Base-by-base conservation (phyloP, 2,888 invertebrate genomes). In the Torymus aiolomorphi region DNA sequence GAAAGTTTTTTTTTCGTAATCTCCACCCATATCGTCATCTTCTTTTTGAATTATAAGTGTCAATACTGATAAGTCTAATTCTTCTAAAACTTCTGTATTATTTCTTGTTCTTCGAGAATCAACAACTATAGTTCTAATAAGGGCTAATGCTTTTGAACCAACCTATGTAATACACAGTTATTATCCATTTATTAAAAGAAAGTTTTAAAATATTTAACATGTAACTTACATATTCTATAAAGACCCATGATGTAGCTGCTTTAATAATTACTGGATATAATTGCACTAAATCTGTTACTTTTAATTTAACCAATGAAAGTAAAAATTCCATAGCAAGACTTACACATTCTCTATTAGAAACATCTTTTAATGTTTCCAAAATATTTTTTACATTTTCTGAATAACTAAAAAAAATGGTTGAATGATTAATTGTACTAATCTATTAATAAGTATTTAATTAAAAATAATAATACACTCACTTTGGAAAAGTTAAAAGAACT, bases 321-420 rank as follows among this genome's bases (percentile, higher is more conserved):
- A 93, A 86, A 85, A 93, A 93, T 84, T 92, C 91, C 83, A 93
- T 91, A 14, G 93, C 83, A 1, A 92, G 85, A 12, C 90, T 88
- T 63, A 91, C 89, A 80, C 92, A 92, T 84, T 93, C 92, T 2
- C 91, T 88, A 82, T 91, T 88, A 0, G 88, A 87, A 62, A 87
- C 83, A 8, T 83, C 84, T 73, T 87, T 87, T 31, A 90, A 83
- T 82, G 89, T 89, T 14, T 86, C 83, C 42, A 92, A 82, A 78
- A 92, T 87, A 56, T 86, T 85, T 70, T 89, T 85, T 0, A 92
- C 87, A 82, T 92, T 90, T 54, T 84, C 84, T 0, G 85, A 85
- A 81, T 91, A 92, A 76, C 90, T 90, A 75, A 75, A 71, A 51
- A 77, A n/a, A 73, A 42, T 0, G n/a, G 18, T 54, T 63, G 2